Conservation (phyloP, 2,113 vertebrate species). For the Ancistrus triradiatus region DNA sequence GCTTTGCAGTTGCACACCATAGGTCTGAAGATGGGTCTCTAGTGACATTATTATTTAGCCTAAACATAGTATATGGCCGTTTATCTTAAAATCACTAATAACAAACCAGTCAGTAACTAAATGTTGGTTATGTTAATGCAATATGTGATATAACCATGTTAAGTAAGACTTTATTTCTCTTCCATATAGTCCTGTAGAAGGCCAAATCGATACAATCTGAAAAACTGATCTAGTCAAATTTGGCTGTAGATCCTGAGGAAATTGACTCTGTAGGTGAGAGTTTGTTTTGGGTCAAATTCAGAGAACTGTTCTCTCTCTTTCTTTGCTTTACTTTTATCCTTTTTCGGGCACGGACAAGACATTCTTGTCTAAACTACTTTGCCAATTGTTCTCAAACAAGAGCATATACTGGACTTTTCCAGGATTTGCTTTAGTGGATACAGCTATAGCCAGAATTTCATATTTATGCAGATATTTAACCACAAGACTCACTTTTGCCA, state of each 20-base stretch:
- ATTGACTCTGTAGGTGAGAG: conserved; percentile 35
- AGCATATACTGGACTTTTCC: conserved; percentile 28
- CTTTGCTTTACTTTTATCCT: conserved; percentile 17
- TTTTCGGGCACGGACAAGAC: conserved; percentile 14
- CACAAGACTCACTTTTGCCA: too few species aligned
- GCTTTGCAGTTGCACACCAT: not conserved
- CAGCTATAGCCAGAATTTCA: too few species aligned
- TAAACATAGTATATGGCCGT: not conserved
- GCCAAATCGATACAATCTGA: too few species aligned
- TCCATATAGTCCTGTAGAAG: too few species aligned
- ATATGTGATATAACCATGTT: too few species aligned
- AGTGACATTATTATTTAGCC: not conserved
- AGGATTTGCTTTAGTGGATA: too few species aligned
- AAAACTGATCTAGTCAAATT: conserved; percentile 21
- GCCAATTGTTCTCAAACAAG: conserved; percentile 29
- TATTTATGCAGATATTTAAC: too few species aligned
- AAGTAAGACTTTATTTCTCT: too few species aligned
- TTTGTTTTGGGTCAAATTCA: conserved; percentile 42
- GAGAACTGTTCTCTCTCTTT: conserved; percentile 29
- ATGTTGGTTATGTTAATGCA: too few species aligned
- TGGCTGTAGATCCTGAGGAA: conserved; percentile 28
- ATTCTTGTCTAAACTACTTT: too few species aligned
- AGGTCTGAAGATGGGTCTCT: conserved; percentile 7
- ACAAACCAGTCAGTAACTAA: too few species aligned
- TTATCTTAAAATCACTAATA: too few species aligned